Conservation (phyloP, 2,797 vertebrate species). For the Peromyscus nudipes region DNA sequence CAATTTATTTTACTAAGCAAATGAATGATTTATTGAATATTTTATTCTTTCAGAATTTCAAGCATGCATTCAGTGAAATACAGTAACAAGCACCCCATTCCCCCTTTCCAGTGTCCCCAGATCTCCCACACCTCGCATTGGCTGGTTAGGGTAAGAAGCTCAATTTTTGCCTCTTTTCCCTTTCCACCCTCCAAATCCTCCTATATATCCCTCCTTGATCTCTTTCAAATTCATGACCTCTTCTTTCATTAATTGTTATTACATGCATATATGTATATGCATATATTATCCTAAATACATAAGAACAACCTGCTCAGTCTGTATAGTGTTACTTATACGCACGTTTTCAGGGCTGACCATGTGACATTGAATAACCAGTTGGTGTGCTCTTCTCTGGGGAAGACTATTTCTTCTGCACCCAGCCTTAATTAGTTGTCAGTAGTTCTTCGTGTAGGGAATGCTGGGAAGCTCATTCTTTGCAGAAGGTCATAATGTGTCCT, state of each 20-base stretch:
- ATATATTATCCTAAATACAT: neutral
- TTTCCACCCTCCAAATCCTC: neutral
- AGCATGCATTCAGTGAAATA: neutral
- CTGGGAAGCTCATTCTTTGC: neutral
- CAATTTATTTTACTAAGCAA: neutral
- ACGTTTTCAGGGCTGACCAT: neutral
- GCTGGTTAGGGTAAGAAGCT: neutral
- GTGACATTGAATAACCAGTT: neutral
- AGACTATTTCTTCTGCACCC: neutral
- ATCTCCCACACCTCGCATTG: neutral
- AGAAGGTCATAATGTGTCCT: neutral
- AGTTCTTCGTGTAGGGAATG: neutral
- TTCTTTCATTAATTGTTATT: neutral
- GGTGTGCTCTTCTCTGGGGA: neutral
- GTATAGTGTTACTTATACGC: neutral
- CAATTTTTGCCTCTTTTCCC: neutral
- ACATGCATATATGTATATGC: neutral
- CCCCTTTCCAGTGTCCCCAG: neutral
- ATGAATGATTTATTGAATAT: neutral
- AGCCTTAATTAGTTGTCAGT: neutral
- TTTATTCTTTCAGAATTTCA: neutral
- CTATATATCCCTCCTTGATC: neutral
- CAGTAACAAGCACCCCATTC: neutral
- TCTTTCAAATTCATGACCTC: neutral
- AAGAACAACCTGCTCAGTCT: neutral